Evolutionary conservation across 2,113 vertebrate genomes (phyloP), one percentile per base, ranked within the genome.

Genomic region (Cryptomyrus ogoouensis): DNA sequence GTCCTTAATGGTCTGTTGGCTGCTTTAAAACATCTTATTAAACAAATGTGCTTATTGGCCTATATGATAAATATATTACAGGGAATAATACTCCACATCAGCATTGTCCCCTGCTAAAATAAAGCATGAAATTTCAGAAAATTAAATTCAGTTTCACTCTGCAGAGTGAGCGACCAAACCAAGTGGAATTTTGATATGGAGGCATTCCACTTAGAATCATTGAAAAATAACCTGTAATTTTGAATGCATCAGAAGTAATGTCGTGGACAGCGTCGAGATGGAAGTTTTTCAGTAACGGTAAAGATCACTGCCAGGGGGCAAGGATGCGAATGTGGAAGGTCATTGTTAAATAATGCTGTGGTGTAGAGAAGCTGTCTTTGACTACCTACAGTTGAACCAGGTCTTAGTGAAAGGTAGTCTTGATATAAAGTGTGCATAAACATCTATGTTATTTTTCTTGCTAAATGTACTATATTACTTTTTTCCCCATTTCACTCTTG

Each of bases 51-150:
- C 24, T 90, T 62, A 90, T 62, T 90, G 44, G 53, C 9, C 44
- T 89, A 39, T 46, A 31, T 62, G 56, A 83, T 83, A 56, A 88
- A 90, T 84, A 74, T 83, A 83, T 42, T 62, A 21, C 35, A 6
- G 42, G 88, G 87, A 88, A 90, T 66, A 88, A 90, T 53, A 44
- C 13, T 88, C 3, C 24, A 21, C 44, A 49, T 44, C 49, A 66
- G 83, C 53, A 74, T 27, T 56, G 24, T 66, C 39, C 8, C 27
- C 39, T 84, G 70, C 44, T 86, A 42, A 88, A 62, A 62, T 84
- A 58, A 88, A 89, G 50, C 31, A 39, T 83, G 70, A 84, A 83
- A 88, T 88, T 17, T 88, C 6, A 9, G 52, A 12, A 53, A 46
- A 90, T 44, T 13, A 5, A 88, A 90, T 58, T 53, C 49, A 49